These are phyloP conservation scores for Drosophila azteca DNA, from an alignment of 1,140 invertebrate genomes.

Conservation along the genomic window DNA sequence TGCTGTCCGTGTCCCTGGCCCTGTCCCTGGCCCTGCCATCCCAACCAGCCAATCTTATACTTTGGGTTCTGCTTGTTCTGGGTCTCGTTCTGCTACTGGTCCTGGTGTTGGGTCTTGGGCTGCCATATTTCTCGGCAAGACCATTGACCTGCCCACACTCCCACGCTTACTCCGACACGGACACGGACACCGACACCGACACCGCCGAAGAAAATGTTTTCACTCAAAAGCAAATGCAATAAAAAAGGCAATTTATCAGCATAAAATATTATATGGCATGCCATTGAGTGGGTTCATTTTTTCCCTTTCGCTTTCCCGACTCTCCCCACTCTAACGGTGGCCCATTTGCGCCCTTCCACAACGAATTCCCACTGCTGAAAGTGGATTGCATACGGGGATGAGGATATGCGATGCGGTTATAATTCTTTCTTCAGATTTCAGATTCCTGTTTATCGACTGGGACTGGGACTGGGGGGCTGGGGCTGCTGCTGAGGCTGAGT, in stretches of 20 bases:
- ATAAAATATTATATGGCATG: slow-evolving; percentile 82
- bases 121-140: slow-evolving; percentile 65
- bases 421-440: slow-evolving; percentile 26
- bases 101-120: slow-evolving; percentile 24
- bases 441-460: slow-evolving; percentile 1
- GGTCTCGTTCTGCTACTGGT: slow-evolving; percentile 13
- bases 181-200: slow-evolving; percentile 9
- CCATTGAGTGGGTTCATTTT: slow-evolving; percentile 78
- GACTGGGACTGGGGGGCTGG: background rate
- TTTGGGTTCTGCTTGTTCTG: slow-evolving; percentile 14
- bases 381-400: slow-evolving; percentile 37
- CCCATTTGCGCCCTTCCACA: slow-evolving; percentile 60
- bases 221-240: slow-evolving; percentile 82
- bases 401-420: slow-evolving; percentile 9
- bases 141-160: slow-evolving; percentile 65
- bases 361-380: slow-evolving; percentile 46
- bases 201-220: slow-evolving; percentile 73
- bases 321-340: slow-evolving; percentile 32
- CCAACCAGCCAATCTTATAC: slow-evolving; percentile 24
- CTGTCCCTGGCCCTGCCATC: slow-evolving; percentile 27
- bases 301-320: slow-evolving; percentile 14
- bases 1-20: slow-evolving; percentile 30
- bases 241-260: slow-evolving; percentile 82
- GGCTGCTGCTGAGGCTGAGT: slow-evolving; percentile 29
- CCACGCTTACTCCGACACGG: too few relatives aligned